Evolutionary conservation across 1,140 invertebrate genomes (phyloP), one percentile per base, ranked within the genome.

Genomic region (Monomorium pharaonis): DNA sequence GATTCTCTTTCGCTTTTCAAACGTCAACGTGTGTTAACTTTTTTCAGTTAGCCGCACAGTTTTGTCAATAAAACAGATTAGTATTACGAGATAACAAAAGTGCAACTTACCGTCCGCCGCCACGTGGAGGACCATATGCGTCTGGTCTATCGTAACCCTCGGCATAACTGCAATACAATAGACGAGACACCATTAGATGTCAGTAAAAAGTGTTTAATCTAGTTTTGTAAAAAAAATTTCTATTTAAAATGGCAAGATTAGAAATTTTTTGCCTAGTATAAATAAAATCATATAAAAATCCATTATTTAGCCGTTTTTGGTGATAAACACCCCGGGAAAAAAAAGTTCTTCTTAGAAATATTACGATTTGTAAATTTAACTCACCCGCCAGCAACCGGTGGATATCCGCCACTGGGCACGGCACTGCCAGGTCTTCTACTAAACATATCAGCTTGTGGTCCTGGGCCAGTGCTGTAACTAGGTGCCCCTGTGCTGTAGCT

Each of bases 371-470:
- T 37, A 37, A n/a, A n/a, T n/a, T n/a, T 2, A 47, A 92, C 92
- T 93, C 87, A 95, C 94, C 94, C 94, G 91, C 93, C 94, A 90
- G 92, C 91, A 60, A 94, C 93, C 85, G 92, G 89, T 86, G 94
- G 93, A 89, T 95, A 95, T 86, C 92, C 94, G 88, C 93, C 92
- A 90, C 92, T 92, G 70, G 94, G 92, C 47, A 94, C 94, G 44
- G 94, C 88, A 86, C 93, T 94, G 81, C 94, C 94, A 86, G 94
- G 91, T 91, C 95, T 93, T 91, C 95, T 93, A 86, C 94, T 95
- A 83, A 94, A 95, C 94, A 95, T 95, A 74, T 95, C 95, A 72
- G 94, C 90, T 92, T 95, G 95, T 72, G 94, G 94, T 90, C 93
- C 94, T 85, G 94, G 94, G 87, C 94, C 94, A 88, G 94, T 93